These are phyloP conservation scores for Peromyscus attwateri DNA, from an alignment of 2,797 vertebrate species.

Conservation along the genomic window DNA sequence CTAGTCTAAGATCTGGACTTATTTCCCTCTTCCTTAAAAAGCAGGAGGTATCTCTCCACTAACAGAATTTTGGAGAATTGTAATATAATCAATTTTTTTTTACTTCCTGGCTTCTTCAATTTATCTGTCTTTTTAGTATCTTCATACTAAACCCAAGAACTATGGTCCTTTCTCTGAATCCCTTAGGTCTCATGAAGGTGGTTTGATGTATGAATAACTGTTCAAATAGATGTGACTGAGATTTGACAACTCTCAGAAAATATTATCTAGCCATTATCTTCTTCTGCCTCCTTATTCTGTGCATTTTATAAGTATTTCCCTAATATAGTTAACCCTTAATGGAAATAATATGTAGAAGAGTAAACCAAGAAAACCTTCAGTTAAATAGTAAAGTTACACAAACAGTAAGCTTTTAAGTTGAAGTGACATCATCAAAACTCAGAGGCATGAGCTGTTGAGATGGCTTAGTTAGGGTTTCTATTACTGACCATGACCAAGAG, in stretches of 20 bases:
- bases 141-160: not conserved
- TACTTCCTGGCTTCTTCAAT: not conserved
- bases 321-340: not conserved
- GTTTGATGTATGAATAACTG: not conserved
- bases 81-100: not conserved
- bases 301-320: not conserved
- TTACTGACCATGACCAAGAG: not conserved
- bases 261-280: not conserved
- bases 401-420: not conserved
- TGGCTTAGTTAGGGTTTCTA: not conserved
- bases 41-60: not conserved
- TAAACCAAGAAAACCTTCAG: not conserved
- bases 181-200: not conserved
- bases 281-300: not conserved
- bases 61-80: not conserved
- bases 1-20: not conserved
- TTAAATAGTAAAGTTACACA: not conserved
- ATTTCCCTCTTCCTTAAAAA: not conserved
- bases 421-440: not conserved
- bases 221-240: not conserved
- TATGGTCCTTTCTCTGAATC: not conserved
- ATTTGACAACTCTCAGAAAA: not conserved
- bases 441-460: not conserved
- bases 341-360: not conserved
- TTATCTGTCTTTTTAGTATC: not conserved